phyloP scores from a whole-genome alignment of 1,140 invertebrate species.

The Pomacea maculata region DNA sequence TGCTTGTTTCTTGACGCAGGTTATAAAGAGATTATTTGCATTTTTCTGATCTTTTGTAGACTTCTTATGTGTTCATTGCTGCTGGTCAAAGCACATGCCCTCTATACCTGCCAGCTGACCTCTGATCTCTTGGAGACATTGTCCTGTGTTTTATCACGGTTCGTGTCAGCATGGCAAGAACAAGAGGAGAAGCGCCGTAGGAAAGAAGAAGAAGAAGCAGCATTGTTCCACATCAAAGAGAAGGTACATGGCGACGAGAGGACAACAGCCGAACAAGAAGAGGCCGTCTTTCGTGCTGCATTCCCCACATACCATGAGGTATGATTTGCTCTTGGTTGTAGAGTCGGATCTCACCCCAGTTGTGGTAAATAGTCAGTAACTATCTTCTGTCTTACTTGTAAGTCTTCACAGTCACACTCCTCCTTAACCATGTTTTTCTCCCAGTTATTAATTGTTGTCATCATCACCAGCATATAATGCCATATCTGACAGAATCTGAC shows the following conservation, averaged over 20 bases:
- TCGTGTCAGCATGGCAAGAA: constrained; percentile 77
- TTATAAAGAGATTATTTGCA: not conserved
- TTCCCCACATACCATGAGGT: constrained; percentile 81
- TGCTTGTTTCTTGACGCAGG: not conserved
- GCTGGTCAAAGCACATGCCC: constrained; percentile 40
- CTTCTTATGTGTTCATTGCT: constrained; percentile 50
- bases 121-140: constrained; percentile 37
- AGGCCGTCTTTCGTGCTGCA: constrained; percentile 75
- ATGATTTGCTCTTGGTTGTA: not conserved
- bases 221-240: constrained; percentile 81
- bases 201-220: constrained; percentile 79
- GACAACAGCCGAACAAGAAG: constrained; percentile 79
- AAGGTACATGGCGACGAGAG: constrained; percentile 59
- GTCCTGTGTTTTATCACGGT: constrained; percentile 44
- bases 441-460: too few species aligned
- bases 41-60: constrained; percentile 29
- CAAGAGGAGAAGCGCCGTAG: constrained; percentile 76
- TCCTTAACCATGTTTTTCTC: too few species aligned
- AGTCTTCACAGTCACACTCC: too few species aligned
- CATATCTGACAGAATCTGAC: too few species aligned
- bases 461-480: too few species aligned
- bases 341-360: too few species aligned
- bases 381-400: too few species aligned
- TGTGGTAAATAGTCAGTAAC: too few species aligned
- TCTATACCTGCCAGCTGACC: constrained; percentile 40